These are phyloP conservation scores for Fringilla coelebs DNA, from an alignment of 2,797 vertebrate species.

Conservation along the genomic window DNA sequence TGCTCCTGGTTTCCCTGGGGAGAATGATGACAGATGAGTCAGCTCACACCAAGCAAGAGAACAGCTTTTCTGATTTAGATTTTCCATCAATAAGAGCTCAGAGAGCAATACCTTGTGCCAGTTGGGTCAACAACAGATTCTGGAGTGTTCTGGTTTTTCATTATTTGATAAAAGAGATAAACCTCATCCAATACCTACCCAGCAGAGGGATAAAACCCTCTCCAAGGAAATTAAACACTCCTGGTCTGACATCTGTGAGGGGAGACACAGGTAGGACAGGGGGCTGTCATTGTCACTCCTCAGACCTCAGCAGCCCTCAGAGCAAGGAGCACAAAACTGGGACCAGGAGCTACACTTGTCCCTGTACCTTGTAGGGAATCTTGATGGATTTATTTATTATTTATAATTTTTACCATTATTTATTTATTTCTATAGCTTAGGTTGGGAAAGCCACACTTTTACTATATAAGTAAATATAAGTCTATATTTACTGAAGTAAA, in stretches of 20 bases:
- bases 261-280: background rate
- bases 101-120: background rate
- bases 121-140: background rate
- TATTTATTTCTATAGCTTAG: background rate
- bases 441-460: background rate
- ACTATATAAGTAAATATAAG: background rate
- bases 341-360: background rate
- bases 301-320: background rate
- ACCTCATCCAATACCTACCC: background rate
- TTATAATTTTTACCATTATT: background rate
- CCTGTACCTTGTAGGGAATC: background rate
- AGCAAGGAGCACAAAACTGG: background rate
- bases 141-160: background rate
- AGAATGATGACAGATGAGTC: background rate
- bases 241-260: background rate
- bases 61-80: background rate
- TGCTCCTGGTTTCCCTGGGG: background rate
- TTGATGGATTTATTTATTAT: background rate
- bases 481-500: background rate
- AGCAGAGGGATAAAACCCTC: background rate
- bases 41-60: background rate
- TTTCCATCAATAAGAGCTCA: background rate
- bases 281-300: background rate
- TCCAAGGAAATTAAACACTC: background rate
- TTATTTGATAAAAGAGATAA: constrained; percentile 35